These are phyloP conservation scores for Mnemiopsis leidyi DNA, from an alignment of 37 sponge, comb jelly and placozoan genomes.

Conservation along the genomic window DNA sequence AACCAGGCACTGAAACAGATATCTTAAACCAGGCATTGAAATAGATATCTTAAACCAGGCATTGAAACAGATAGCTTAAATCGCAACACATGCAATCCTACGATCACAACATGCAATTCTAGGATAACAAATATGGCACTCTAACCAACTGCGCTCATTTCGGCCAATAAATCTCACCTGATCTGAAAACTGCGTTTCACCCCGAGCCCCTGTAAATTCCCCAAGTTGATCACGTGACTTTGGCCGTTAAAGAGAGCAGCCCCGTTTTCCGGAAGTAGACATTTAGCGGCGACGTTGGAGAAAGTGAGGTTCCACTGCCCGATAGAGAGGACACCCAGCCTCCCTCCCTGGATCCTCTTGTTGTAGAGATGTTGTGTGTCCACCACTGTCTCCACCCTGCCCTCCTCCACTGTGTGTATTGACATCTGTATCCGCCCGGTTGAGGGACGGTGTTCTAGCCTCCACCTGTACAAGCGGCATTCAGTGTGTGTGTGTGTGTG, in stretches of 20 bases:
- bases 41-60: no score
- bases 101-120: no score
- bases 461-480: no score
- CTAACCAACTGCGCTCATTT: no score
- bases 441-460: constrained; percentile 13
- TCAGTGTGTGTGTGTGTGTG: not conserved
- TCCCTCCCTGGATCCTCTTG: not conserved
- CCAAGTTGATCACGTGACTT: not conserved
- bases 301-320: constrained; percentile 37
- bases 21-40: no score
- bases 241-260: not conserved
- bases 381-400: not conserved
- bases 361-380: not conserved
- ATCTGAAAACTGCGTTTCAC: not conserved
- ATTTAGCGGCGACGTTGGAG: not conserved
- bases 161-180: no score
- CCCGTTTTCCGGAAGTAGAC: not conserved
- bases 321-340: not conserved
- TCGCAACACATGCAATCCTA: no score
- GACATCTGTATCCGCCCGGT: not conserved
- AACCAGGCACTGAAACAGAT: no score
- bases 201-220: not conserved
- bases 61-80: no score
- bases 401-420: not conserved
- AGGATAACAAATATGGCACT: no score